A percentile compares a stretch with the other conserved stretches of the same genome.
These are phyloP conservation scores for Crossocerus cetratus DNA, from an alignment of 2,888 invertebrate genomes.

Conservation along the genomic window DNA sequence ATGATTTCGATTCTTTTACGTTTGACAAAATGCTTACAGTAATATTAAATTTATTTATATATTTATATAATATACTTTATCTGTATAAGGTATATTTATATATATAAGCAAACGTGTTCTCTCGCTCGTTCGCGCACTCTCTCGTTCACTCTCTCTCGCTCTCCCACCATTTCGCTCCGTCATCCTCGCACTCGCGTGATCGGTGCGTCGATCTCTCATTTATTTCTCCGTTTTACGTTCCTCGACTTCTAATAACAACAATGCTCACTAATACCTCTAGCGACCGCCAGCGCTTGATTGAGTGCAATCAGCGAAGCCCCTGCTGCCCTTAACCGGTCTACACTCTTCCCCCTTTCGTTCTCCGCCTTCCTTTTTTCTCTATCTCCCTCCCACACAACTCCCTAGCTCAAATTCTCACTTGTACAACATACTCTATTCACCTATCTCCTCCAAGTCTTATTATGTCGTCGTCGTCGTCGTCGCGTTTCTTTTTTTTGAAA, in stretches of 20 bases:
- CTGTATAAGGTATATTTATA: slow-evolving; percentile 54
- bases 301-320: slow-evolving; percentile 19
- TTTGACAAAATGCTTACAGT: slow-evolving; percentile 64
- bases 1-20: slow-evolving; percentile 45
- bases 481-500: too few relatives aligned
- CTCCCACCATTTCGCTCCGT: slow-evolving; percentile 19
- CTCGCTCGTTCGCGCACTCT: slow-evolving; percentile 33
- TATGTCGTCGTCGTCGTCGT: slow-evolving; percentile 28
- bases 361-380: slow-evolving; percentile 24
- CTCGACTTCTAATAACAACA: slow-evolving; percentile 52
- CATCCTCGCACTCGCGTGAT: slow-evolving; percentile 8
- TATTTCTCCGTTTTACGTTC: slow-evolving; percentile 34
- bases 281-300: slow-evolving; percentile 7
- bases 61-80: slow-evolving; percentile 65
- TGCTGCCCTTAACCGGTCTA: slow-evolving; percentile 8
- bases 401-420: too few relatives aligned
- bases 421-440: too few relatives aligned
- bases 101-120: slow-evolving; percentile 68
- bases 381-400: slow-evolving; percentile 12
- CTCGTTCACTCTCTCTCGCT: slow-evolving; percentile 30
- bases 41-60: slow-evolving; percentile 66
- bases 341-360: slow-evolving; percentile 11
- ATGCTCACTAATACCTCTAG: slow-evolving; percentile 48
- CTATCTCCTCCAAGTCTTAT: slow-evolving; percentile 5
- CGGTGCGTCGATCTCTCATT: not conserved